phyloP scores from a whole-genome alignment of 2,888 invertebrate genomes.

The Biston betularia region DNA sequence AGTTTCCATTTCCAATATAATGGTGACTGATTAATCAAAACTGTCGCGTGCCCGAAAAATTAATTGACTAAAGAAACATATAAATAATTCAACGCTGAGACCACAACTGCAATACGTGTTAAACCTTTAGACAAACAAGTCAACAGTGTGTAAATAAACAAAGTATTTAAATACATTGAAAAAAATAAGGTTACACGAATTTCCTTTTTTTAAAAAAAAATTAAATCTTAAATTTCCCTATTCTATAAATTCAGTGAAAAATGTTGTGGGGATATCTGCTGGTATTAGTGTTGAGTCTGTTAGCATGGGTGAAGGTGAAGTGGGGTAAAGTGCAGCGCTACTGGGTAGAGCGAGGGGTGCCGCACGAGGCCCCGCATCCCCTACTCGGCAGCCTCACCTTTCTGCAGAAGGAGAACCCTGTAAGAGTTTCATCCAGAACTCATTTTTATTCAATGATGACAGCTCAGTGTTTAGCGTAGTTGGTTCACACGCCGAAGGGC shows the following conservation, averaged over 20 bases:
- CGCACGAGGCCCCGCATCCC: constrained; percentile 51
- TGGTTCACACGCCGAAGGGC: no score
- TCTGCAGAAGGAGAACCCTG: constrained; percentile 56
- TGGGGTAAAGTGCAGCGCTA: constrained; percentile 50
- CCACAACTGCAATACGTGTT: neutral
- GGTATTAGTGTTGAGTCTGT: constrained; percentile 13
- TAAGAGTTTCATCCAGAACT: constrained; percentile 36
- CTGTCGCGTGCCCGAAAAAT: neutral
- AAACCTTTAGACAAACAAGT: neutral
- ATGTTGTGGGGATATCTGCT: constrained; percentile 9
- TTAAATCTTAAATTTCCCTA: neutral
- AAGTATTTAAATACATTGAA: neutral
- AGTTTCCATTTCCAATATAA: neutral
- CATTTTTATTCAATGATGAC: no score
- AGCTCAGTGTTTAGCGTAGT: no score
- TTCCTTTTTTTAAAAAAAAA: neutral
- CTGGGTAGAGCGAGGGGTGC: constrained; percentile 58
- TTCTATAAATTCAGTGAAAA: neutral
- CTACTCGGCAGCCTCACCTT: constrained; percentile 61
- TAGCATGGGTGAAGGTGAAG: constrained; percentile 39
- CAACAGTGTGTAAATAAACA: neutral
- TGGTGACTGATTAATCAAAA: neutral
- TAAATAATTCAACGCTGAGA: neutral
- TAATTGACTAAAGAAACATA: neutral
- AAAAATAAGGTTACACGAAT: no score